Conservation (phyloP, 2,113 vertebrate species). For the Progne subis region DNA sequence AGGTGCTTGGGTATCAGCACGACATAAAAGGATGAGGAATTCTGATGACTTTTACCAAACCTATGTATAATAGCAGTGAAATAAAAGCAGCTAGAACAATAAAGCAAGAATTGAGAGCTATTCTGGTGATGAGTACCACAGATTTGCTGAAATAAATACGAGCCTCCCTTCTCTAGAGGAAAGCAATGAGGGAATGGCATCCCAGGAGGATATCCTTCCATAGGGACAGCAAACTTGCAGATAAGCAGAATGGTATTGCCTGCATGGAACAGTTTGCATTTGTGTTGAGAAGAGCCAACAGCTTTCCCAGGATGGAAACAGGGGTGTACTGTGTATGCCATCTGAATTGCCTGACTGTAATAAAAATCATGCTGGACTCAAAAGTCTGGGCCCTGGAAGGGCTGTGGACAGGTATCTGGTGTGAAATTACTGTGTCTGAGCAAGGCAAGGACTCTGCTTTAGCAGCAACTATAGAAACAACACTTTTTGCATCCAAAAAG, state of each 20-base stretch:
- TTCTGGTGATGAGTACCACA: not conserved
- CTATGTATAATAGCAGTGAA: not conserved
- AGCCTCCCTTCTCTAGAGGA: not conserved
- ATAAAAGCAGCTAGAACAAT: slow-evolving; percentile 8
- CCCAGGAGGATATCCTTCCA: not conserved
- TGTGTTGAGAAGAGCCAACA: not conserved
- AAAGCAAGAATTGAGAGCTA: not conserved
- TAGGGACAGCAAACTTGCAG: not conserved
- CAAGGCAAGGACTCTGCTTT: not conserved
- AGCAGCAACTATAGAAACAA: not conserved
- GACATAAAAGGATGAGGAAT: slow-evolving; percentile 2
- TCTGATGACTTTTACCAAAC: slow-evolving; percentile 13
- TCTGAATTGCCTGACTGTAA: not conserved
- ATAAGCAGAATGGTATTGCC: no score
- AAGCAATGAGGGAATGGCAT: not conserved
- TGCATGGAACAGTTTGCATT: not conserved
- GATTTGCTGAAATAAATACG: not conserved
- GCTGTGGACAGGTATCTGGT: not conserved
- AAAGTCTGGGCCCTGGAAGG: not conserved
- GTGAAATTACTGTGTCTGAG: not conserved
- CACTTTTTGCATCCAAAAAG: not conserved
- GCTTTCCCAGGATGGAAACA: not conserved
- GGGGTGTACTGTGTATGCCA: not conserved
- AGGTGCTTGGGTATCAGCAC: not conserved
- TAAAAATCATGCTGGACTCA: not conserved